Evolutionary conservation across 2,888 invertebrate species (phyloP).

Genomic region (Conus canariensis): DNA sequence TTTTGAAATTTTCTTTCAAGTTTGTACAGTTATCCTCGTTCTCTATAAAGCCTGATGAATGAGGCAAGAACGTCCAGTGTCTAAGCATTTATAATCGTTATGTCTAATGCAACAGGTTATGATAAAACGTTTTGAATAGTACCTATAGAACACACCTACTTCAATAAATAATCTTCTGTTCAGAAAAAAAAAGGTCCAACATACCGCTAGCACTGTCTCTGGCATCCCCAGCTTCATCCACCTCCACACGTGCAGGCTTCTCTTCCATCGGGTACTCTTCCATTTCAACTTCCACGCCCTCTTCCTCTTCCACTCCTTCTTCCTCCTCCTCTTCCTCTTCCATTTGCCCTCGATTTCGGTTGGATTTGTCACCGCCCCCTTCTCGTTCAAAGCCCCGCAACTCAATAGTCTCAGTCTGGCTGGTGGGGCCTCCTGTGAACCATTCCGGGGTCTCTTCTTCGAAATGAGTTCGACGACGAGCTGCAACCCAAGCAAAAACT

Average conservation of each 20-base stretch:
- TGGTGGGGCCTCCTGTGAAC: constrained; percentile 91
- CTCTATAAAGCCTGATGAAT: too few relatives aligned
- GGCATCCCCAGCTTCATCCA: constrained; percentile 38
- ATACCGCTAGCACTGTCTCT: neutral
- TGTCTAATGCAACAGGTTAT: too few relatives aligned
- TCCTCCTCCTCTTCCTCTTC: constrained; percentile 46
- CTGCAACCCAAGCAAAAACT: constrained; percentile 26
- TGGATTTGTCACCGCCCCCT: constrained; percentile 24
- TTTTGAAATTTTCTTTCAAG: too few relatives aligned
- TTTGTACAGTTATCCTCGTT: too few relatives aligned
- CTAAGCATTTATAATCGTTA: too few relatives aligned
- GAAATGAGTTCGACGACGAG: constrained; percentile 46
- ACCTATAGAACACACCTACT: too few relatives aligned
- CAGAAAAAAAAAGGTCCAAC: neutral
- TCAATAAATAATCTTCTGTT: too few relatives aligned
- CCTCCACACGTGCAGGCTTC: neutral
- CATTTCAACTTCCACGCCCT: constrained; percentile 32
- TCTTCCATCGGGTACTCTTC: constrained; percentile 27
- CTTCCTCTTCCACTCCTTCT: constrained; percentile 34
- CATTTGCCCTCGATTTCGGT: constrained; percentile 46
- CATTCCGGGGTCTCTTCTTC: constrained; percentile 90
- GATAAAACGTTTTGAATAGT: too few relatives aligned
- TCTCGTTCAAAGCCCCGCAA: constrained; percentile 91
- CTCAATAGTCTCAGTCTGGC: constrained; percentile 95
- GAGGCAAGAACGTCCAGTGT: too few relatives aligned